Evolutionary conservation across 2,797 vertebrate genomes (phyloP).

Genomic region (Pelobates cultripes): DNA sequence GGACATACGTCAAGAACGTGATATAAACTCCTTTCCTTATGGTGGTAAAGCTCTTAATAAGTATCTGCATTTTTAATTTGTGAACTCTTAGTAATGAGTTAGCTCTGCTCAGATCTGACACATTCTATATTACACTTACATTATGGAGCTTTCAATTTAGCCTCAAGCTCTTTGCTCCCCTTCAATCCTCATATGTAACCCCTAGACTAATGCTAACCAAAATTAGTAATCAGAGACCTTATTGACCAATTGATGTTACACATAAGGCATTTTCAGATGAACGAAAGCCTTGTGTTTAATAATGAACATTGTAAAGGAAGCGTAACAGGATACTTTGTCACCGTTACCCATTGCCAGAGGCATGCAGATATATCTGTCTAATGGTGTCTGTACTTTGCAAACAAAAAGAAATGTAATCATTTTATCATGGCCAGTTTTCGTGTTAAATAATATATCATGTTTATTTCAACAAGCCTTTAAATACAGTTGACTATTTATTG

Average conservation of each 20-base stretch:
- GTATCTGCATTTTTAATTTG: constrained; percentile 20
- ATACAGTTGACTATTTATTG: too few species aligned
- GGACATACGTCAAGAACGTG: background rate
- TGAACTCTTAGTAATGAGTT: background rate
- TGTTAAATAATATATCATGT: too few species aligned
- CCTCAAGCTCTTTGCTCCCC: background rate
- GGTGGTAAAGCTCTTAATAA: constrained; percentile 5
- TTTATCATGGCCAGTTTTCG: too few species aligned
- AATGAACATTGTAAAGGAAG: background rate
- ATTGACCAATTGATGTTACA: background rate
- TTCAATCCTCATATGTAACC: background rate
- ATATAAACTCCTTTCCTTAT: background rate
- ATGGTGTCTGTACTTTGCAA: too few species aligned
- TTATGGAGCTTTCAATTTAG: background rate
- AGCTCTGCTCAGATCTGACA: constrained; percentile 1
- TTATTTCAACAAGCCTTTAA: too few species aligned
- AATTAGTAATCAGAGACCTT: constrained; percentile 18
- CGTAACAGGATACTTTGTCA: too few species aligned
- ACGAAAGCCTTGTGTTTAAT: background rate
- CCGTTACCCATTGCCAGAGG: too few species aligned
- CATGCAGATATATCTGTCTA: too few species aligned
- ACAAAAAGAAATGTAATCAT: too few species aligned
- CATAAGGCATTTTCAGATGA: background rate
- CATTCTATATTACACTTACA: background rate
- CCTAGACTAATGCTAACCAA: too few species aligned